These are phyloP conservation scores for Cryptoprocta ferox DNA, from an alignment of 2,797 vertebrate species.

Conservation along the genomic window DNA sequence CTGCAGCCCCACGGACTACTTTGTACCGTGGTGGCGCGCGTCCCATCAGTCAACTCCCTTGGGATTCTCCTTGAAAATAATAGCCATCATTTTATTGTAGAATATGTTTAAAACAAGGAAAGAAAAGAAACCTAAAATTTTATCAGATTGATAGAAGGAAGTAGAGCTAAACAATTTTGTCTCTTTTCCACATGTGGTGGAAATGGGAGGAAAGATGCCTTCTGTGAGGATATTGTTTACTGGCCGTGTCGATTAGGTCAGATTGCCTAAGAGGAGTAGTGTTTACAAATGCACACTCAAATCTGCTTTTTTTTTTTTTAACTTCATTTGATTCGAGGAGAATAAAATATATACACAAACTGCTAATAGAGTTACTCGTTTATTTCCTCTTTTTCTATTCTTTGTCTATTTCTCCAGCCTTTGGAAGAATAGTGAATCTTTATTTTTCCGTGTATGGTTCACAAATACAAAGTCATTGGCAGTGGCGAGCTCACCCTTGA, in stretches of 20 bases:
- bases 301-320: neutral
- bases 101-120: neutral
- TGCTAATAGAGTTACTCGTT: neutral
- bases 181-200: neutral
- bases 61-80: neutral
- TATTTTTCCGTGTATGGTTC: neutral
- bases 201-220: neutral
- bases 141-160: neutral
- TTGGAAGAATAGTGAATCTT: neutral
- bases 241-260: neutral
- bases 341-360: neutral
- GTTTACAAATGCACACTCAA: neutral
- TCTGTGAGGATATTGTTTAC: neutral
- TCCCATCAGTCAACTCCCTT: neutral
- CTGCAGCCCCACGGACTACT: neutral
- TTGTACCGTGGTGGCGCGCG: neutral
- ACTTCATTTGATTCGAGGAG: neutral
- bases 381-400: neutral
- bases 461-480: neutral
- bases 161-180: neutral
- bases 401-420: neutral
- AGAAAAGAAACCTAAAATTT: neutral
- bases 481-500: neutral
- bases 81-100: neutral
- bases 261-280: neutral